Conservation (phyloP, 2,888 invertebrate genomes). For the Hypselothyrea guttata region DNA sequence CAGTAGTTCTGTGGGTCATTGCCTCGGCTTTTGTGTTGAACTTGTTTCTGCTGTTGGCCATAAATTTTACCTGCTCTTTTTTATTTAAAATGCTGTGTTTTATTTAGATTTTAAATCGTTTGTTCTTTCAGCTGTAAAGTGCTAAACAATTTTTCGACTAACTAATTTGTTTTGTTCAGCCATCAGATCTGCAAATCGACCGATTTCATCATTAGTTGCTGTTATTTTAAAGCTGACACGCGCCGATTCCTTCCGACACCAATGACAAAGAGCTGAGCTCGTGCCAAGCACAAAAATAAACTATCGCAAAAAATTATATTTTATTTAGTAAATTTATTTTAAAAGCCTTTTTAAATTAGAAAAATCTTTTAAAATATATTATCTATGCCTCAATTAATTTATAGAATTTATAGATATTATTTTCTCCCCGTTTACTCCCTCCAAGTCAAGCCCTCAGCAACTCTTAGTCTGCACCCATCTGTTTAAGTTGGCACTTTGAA, state of each 20-base stretch:
- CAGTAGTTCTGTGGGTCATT: slow-evolving; percentile 72
- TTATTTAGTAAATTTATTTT: no score
- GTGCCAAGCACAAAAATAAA: neutral
- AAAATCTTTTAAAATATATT: no score
- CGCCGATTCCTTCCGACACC: slow-evolving; percentile 20
- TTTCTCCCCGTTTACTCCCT: no score
- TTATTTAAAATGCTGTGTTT: slow-evolving; percentile 1
- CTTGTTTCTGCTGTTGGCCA: slow-evolving; percentile 48
- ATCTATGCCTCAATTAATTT: no score
- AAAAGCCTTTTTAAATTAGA: no score
- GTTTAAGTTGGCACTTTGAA: no score
- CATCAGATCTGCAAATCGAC: slow-evolving; percentile 44
- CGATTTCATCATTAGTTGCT: slow-evolving; percentile 24
- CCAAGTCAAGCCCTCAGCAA: no score
- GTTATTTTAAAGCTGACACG: slow-evolving; percentile 35
- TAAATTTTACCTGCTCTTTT: slow-evolving; percentile 44
- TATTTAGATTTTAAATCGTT: neutral
- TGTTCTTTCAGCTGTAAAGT: slow-evolving; percentile 52
- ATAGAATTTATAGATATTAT: no score
- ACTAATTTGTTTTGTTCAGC: slow-evolving; percentile 54
- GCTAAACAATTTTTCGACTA: slow-evolving; percentile 51
- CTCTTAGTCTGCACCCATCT: no score
- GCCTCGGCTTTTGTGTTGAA: slow-evolving; percentile 41
- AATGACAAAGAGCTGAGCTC: slow-evolving; percentile 13
- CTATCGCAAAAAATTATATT: no score